Percentiles rank a stretch among this genome's conserved stretches.
phyloP scores from a whole-genome alignment of 2,113 vertebrate species.

The Cygnus atratus region DNA sequence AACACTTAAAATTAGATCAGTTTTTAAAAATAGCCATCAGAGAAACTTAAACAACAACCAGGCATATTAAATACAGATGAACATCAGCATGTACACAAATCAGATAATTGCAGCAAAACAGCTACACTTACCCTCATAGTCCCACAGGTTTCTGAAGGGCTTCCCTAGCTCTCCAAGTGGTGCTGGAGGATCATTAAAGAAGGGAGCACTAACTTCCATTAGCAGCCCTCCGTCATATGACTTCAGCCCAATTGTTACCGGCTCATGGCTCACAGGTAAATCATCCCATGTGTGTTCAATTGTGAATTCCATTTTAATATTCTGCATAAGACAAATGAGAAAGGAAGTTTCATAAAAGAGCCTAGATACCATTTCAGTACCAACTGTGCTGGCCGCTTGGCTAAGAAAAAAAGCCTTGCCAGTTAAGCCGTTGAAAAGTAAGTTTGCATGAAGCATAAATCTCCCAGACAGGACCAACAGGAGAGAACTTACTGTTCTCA shows the following conservation, averaged over 20 bases:
- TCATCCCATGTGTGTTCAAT: constrained; percentile 87
- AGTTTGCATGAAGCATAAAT: background rate
- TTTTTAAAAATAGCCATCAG: background rate
- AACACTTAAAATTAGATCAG: background rate
- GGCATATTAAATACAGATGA: background rate
- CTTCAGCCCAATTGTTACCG: constrained; percentile 77
- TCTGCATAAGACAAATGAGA: background rate
- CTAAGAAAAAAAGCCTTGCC: background rate
- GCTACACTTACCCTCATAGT: constrained; percentile 86
- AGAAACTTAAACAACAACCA: background rate
- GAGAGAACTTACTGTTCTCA: background rate
- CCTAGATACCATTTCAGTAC: background rate
- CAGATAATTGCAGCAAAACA: background rate
- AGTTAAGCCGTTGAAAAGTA: background rate
- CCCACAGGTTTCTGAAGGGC: constrained; percentile 86
- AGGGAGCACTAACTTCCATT: constrained; percentile 83
- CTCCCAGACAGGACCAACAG: background rate
- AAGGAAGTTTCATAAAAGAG: background rate
- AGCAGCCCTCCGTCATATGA: constrained; percentile 75
- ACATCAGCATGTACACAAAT: background rate
- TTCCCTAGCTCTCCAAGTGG: constrained; percentile 80
- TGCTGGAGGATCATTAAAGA: constrained; percentile 87
- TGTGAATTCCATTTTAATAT: constrained; percentile 81
- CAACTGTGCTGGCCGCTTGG: background rate
- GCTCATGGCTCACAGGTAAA: constrained; percentile 80